phyloP scores from a whole-genome alignment of 30 jellyfish, hydroid and myxozoan species.

The Cassiopea xamachana region DNA sequence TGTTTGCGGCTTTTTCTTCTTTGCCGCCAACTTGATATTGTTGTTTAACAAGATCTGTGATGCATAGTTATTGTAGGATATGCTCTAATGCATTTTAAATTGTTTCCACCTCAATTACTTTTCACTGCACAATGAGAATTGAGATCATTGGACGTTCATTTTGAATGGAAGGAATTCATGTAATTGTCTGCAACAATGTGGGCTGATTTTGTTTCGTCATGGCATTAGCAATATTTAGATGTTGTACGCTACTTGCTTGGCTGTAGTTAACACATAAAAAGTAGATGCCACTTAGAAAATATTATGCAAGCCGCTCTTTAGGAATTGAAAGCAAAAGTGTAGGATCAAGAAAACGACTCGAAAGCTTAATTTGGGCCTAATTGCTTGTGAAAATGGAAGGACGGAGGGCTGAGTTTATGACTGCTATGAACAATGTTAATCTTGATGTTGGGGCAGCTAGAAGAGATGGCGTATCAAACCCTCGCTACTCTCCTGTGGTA shows the following conservation, averaged over 20 bases:
- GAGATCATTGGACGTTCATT: not conserved
- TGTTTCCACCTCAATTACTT: not conserved
- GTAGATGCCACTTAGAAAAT: too few species aligned
- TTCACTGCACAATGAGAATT: not conserved
- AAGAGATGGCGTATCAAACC: constrained; percentile 9
- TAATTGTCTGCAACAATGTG: not conserved
- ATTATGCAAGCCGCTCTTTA: too few species aligned
- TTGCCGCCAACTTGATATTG: not conserved
- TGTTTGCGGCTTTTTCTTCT: not conserved
- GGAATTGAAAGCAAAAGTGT: too few species aligned
- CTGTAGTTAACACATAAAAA: too few species aligned
- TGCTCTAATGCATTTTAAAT: constrained; percentile 9
- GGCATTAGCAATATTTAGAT: not conserved
- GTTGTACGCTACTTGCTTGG: too few species aligned
- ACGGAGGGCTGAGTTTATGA: not conserved
- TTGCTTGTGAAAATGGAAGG: not conserved
- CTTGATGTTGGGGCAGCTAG: not conserved
- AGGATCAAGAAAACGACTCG: not conserved
- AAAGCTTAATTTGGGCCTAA: not conserved
- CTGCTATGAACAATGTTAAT: not conserved
- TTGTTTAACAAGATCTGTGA: not conserved
- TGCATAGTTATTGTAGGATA: constrained; percentile 16
- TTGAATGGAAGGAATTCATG: not conserved
- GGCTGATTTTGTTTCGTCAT: not conserved
- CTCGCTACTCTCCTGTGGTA: constrained; percentile 30